These are phyloP conservation scores for Iphiclides podalirius DNA, from an alignment of 2,888 invertebrate species.

Conservation along the genomic window DNA sequence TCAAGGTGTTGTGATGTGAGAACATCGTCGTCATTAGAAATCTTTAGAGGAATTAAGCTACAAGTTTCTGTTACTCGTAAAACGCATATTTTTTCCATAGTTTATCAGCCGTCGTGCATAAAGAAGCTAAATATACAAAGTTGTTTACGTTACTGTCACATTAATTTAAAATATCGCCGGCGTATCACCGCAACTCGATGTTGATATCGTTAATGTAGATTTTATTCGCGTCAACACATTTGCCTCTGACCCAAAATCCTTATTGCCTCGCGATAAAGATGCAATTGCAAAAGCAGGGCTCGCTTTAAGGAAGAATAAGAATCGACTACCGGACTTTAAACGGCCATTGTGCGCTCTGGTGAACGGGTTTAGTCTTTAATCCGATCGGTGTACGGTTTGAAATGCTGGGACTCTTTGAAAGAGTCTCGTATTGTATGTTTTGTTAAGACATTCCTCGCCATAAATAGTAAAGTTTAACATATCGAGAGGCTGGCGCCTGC, in stretches of 20 bases:
- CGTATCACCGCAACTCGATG: constrained; percentile 11
- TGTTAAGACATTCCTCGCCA: constrained; percentile 70
- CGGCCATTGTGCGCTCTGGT: constrained; percentile 8
- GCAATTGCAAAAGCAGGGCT: neutral
- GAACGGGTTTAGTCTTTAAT: constrained; percentile 24
- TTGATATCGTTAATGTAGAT: constrained; percentile 15
- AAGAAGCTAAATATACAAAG: neutral
- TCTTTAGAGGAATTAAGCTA: too few species aligned
- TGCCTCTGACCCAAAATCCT: neutral
- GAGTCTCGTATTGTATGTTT: constrained; percentile 53
- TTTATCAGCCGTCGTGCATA: too few species aligned
- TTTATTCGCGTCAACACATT: constrained; percentile 1
- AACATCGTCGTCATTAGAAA: too few species aligned
- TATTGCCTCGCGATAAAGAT: constrained; percentile 8
- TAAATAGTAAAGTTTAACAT: constrained; percentile 63
- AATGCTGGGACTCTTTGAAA: constrained; percentile 34
- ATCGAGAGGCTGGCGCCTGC: constrained; percentile 46
- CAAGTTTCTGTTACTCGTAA: too few species aligned
- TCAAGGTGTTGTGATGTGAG: too few species aligned
- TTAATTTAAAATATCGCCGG: constrained; percentile 13
- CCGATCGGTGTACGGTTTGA: constrained; percentile 31
- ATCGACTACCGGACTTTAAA: constrained; percentile 22
- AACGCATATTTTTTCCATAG: too few species aligned
- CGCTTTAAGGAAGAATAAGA: constrained; percentile 13
- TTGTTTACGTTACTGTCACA: constrained; percentile 11